Base-by-base conservation (phyloP, 1,140 invertebrate genomes). In the fruit fly (Drosophila melanogaster) region DNA sequence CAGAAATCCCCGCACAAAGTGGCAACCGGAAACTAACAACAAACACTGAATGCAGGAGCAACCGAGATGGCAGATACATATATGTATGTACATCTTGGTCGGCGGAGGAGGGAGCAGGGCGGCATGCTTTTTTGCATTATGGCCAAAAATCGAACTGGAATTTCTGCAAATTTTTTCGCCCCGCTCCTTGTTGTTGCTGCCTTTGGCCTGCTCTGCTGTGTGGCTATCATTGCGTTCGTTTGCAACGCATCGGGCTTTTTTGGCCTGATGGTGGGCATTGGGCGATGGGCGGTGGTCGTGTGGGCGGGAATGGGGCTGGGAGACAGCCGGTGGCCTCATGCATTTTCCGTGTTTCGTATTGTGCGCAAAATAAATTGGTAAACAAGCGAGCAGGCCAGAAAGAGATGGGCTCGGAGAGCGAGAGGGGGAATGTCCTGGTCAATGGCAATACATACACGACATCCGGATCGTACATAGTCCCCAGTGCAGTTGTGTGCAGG, bases 281-380 rank as follows among this genome's bases (percentile, higher is more conserved):
- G 40, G 55, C 57, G 60, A 60, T 61, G 62, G 59, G 17, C 30
- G 12, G 38, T 46, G 60, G 35, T 50, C 54, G 8, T 30, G 30
- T 30, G 30, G 60, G 64, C 61, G 66, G 59, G 14, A 10, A 2
- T 15, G 26, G 44, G 37, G 37, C 0, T 4, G 33, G 51, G 40
- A 17, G 40, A 14, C 58, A 22, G 22, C 40, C 40, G 65, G 37
- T 50, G 60, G 69, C 57, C 66, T 79, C 72, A 89, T 87, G 79
- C 83, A 87, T 87, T 87, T 87, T 89, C 79, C 79, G 83, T 86
- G 84, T 86, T 87, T 86, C 84, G 84, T 89, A 77, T 83, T 86
- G 84, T 87, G 84, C 71, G 83, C 83, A 87, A 87, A 89, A 87
- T 87, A 87, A 87, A 87, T 87, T 87, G 83, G 83, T 83, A 87